Evolutionary conservation across 2,797 vertebrate species (phyloP), one percentile per base, ranked within the genome.

Genomic region (Tokudaia muenninki): DNA sequence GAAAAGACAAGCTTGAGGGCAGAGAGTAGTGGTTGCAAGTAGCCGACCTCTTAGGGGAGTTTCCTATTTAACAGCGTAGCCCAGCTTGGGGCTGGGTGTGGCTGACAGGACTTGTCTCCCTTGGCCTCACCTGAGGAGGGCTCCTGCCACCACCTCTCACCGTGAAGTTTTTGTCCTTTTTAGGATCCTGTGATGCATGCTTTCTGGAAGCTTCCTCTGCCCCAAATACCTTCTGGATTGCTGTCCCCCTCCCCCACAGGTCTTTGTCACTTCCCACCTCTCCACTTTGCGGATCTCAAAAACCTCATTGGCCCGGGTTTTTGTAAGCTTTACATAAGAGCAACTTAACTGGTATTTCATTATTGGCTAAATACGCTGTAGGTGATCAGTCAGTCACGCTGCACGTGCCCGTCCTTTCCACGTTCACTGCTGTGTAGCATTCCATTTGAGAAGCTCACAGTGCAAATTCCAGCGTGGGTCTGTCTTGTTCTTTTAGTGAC

Each of bases 1-100:
- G 63, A 29, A 6, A 26, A 17, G 50, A 29, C 57, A 41, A 29
- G n/a, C 12, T 4, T 59, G 70, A 52, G 90, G 52, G 41, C 10
- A 0, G 0, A 4, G 78, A 44, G 29, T 5, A 0, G 3, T 1
- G 5, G 3, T 12, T 19, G 26, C 34, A 0, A 10, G 72, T 5
- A 9, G 31, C 8, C 37, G 86, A 31, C 52, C 86, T 74, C 52
- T 29, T 41, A 34, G 31, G 14, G 52, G 24, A 75, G 37, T 75
- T 44, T 57, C 67, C 74, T 0, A 11, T 6, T 19, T 9, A 21
- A 6, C 10, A 22, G 22, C 3, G 0, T 0, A 1, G 22, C 11
- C 11, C 3, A 61, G 57, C 78, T 47, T 47, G 77, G 88, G 57
- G 3, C 0, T 1, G 24, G 3, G 78, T 29, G 3, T 34, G 13